These are phyloP conservation scores for Argya squamiceps DNA, from an alignment of 2,797 vertebrate genomes.

Conservation along the genomic window DNA sequence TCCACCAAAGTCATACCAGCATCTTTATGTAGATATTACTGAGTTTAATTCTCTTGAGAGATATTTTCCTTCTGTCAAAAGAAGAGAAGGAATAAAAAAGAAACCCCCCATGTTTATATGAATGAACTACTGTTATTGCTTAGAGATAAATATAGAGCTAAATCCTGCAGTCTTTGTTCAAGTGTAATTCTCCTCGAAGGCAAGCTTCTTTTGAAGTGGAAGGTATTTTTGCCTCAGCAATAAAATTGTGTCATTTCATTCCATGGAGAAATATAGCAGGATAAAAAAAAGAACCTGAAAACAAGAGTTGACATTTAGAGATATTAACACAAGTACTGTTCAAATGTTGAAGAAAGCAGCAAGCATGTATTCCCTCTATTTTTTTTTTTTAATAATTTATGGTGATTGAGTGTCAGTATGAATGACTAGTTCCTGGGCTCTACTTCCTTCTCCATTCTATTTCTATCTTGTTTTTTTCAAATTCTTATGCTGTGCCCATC, in stretches of 20 bases:
- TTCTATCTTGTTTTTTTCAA: slow-evolving; percentile 43
- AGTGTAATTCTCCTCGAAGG: slow-evolving; percentile 62
- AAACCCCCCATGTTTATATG: background rate
- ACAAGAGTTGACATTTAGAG: slow-evolving; percentile 14
- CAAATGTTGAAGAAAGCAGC: background rate
- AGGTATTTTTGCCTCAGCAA: slow-evolving; percentile 63
- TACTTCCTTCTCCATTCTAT: slow-evolving; percentile 15
- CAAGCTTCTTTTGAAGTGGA: slow-evolving; percentile 57
- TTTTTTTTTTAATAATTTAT: background rate
- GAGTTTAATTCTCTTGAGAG: background rate
- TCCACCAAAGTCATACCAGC: background rate
- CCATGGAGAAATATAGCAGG: background rate
- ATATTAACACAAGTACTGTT: background rate
- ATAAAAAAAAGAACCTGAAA: slow-evolving; percentile 24
- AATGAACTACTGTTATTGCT: slow-evolving; percentile 15
- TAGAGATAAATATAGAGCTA: slow-evolving; percentile 34
- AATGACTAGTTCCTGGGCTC: slow-evolving; percentile 13
- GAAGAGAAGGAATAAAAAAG: background rate
- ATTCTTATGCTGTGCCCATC: slow-evolving; percentile 3
- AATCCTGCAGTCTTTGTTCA: slow-evolving; percentile 35
- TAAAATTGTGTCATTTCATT: slow-evolving; percentile 54
- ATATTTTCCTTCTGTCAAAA: slow-evolving; percentile 2
- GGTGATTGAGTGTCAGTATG: slow-evolving; percentile 30
- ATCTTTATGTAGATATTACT: background rate
- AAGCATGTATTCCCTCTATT: background rate